Percentiles rank a stretch among this genome's conserved stretches.
phyloP scores from a whole-genome alignment of 2,113 vertebrate genomes.

The Syngnathoides biaculeatus region DNA sequence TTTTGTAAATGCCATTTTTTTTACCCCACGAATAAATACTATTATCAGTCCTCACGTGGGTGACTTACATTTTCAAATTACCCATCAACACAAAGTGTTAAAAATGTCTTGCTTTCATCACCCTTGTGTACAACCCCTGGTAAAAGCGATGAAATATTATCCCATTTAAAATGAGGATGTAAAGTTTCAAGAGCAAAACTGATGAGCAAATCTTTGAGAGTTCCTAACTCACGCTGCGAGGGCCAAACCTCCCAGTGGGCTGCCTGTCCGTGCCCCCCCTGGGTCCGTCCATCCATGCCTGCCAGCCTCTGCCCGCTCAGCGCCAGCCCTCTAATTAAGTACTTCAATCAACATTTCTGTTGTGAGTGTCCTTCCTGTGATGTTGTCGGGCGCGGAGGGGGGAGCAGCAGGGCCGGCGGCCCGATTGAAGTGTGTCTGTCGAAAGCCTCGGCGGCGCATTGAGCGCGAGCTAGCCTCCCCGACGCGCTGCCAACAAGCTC shows the following conservation, averaged over 20 bases:
- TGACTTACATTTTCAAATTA: no score
- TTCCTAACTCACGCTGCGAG: constrained; percentile 39
- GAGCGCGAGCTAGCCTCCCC: constrained; percentile 58
- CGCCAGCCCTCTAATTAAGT: constrained; percentile 71
- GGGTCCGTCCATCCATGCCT: constrained; percentile 42
- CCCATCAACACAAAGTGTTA: no score
- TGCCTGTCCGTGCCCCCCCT: constrained; percentile 41
- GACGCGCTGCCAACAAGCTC: constrained; percentile 57
- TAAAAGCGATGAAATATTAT: neutral
- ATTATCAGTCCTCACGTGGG: no score
- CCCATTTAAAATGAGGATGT: neutral
- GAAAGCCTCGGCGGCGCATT: constrained; percentile 49
- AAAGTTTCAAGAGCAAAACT: neutral
- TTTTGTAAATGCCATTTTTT: no score
- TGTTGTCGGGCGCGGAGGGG: constrained; percentile 54
- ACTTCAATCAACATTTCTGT: constrained; percentile 67
- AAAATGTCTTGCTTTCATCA: no score
- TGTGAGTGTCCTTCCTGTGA: constrained; percentile 64
- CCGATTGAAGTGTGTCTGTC: constrained; percentile 60
- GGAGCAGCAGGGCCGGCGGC: constrained; percentile 54
- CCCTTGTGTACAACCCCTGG: neutral
- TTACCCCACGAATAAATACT: no score
- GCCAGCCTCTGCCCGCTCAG: constrained; percentile 59
- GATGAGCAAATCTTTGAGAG: neutral
- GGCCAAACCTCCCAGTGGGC: constrained; percentile 25